These are phyloP conservation scores for Drosophila pegasa DNA, from an alignment of 2,888 invertebrate genomes.

Conservation along the genomic window DNA sequence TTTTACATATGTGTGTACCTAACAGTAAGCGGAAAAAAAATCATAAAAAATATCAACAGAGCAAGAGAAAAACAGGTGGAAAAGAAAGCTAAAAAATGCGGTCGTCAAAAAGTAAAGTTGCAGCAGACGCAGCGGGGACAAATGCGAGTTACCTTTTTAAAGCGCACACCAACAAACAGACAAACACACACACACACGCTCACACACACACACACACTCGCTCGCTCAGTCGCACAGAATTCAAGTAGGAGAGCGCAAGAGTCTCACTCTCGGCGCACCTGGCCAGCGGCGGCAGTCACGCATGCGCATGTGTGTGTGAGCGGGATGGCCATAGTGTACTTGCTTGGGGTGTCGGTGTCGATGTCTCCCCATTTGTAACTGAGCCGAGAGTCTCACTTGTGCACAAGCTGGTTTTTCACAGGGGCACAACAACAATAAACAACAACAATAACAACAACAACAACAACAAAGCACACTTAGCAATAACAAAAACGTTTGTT, in stretches of 20 bases:
- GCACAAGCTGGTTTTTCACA: constrained; percentile 66
- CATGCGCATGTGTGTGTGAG: constrained; percentile 66
- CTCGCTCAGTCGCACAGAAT: constrained; percentile 15
- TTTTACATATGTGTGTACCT: constrained; percentile 36
- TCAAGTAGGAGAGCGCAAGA: constrained; percentile 29
- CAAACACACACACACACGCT: constrained; percentile 25
- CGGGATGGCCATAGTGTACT: constrained; percentile 56
- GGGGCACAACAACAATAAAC: constrained; percentile 30
- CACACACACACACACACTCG: constrained; percentile 15
- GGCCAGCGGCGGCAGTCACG: constrained; percentile 50
- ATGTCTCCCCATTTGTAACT: constrained; percentile 66
- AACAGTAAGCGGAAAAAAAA: constrained; percentile 50
- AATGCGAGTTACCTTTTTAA: constrained; percentile 74
- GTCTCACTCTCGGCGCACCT: constrained; percentile 43
- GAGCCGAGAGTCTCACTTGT: constrained; percentile 60
- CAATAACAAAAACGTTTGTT: constrained; percentile 60
- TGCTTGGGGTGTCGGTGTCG: constrained; percentile 71
- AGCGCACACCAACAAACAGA: constrained; percentile 41
- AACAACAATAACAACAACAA: constrained; percentile 26
- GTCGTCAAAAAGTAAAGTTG: constrained; percentile 80
- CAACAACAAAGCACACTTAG: constrained; percentile 24
- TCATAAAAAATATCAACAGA: constrained; percentile 74
- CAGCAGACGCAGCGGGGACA: constrained; percentile 75
- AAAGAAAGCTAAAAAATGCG: constrained; percentile 81
- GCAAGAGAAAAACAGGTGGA: constrained; percentile 76